phyloP scores from a whole-genome alignment of 2,888 invertebrate genomes.

The Drosophila phalerata region DNA sequence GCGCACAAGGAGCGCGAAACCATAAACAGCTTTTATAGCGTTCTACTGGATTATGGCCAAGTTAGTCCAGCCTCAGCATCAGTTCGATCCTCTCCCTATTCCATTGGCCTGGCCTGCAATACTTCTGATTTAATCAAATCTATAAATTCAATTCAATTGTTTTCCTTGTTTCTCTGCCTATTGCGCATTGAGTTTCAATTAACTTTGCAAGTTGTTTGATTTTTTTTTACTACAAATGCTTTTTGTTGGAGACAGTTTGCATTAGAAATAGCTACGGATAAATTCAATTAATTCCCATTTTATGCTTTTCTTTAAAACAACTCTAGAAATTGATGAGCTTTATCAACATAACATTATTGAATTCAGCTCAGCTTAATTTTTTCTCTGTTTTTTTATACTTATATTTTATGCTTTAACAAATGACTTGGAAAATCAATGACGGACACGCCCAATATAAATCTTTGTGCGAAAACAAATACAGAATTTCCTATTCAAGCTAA shows the following conservation, averaged over 20 bases:
- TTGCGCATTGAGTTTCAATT: constrained; percentile 58
- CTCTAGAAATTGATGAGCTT: too few relatives aligned
- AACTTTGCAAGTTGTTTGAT: constrained; percentile 25
- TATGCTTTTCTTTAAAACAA: too few relatives aligned
- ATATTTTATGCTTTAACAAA: constrained; percentile 1
- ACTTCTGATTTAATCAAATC: constrained; percentile 69
- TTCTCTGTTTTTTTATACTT: not conserved
- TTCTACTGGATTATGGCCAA: constrained; percentile 83
- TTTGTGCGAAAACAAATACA: constrained; percentile 36
- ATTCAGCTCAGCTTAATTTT: too few relatives aligned
- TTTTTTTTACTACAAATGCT: constrained; percentile 12
- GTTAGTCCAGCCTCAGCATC: constrained; percentile 31
- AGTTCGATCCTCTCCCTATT: not conserved
- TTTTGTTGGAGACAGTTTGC: not conserved
- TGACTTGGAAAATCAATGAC: constrained; percentile 28
- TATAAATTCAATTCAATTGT: constrained; percentile 76
- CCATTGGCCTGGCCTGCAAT: constrained; percentile 26
- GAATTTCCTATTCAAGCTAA: constrained; percentile 51
- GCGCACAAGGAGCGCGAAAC: constrained; percentile 84
- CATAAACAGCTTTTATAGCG: constrained; percentile 84
- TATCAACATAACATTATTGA: too few relatives aligned
- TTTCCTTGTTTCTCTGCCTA: constrained; percentile 20
- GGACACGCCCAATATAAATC: constrained; percentile 32
- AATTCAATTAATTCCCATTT: too few relatives aligned
- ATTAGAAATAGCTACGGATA: too few relatives aligned